Base-by-base conservation (phyloP, 1,140 invertebrate species). In the Nephila pilipes region DNA sequence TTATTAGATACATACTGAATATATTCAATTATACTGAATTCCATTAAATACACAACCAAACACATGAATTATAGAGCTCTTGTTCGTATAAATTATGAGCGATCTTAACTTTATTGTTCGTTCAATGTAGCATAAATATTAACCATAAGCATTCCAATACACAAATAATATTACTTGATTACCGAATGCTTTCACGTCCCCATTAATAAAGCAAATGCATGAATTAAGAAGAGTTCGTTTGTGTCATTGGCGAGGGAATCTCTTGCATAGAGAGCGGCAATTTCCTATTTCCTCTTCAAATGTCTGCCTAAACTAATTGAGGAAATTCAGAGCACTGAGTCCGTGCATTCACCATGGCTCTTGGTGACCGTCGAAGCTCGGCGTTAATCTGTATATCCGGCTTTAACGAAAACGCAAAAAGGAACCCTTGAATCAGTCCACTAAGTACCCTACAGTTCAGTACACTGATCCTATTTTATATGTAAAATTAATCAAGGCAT, bases 301-400 rank as follows among this genome's bases (percentile, higher is more conserved):
- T 69, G 60, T 55, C 57, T 46, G 29, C 29, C n/a, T 25, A 46
- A 46, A 69, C 60, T 88, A 88, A 88, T 88, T 88, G 87, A 88
- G 87, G 87, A 88, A 88, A 75, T 75, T 38, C 36, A 36, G 65
- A 65, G 87, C n/a, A 63, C 12, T 75, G 87, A 88, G 63, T 65
- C n/a, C 65, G 87, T 38, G 38, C 63, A 32, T 38, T 63, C 32
- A 87, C 57, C 58, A 87, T 32, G 14, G 20, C 46, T 55, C 12
- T 83, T 36, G 32, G 69, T 75, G 60, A 54, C 57, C 87, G 87
- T 14, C 36, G 63, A 88, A 65, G 58, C 58, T 25, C n/a, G 36
- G 32, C 87, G 32, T 18, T 69, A 38, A 57, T 75, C 87, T 55
- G 65, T 25, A 75, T 46, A 88, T 88, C 87, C 87, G 87, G 87